Evolutionary conservation across 2,888 invertebrate species (phyloP), one percentile per base, ranked within the genome.

Genomic region (Sabatieria punctata): DNA sequence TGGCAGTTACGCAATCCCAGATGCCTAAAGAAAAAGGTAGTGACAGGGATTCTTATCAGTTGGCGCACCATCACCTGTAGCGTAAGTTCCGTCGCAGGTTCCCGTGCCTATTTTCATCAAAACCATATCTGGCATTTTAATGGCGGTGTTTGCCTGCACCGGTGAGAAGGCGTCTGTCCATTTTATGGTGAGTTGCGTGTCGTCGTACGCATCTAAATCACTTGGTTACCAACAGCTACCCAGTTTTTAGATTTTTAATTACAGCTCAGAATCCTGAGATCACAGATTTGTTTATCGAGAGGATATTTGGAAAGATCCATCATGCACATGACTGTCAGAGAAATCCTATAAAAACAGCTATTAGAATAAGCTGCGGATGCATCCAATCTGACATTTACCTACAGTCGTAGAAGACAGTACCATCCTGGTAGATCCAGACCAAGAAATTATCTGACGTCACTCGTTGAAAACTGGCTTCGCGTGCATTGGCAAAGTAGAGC

Each of bases 271-370:
- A 71, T 69, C 54, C 71, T 67, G 66, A 71, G 69, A 11, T 68
- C 66, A 58, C 71, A 72, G 1, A 66, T 60, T 55, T 72, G 71
- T 2, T 62, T 65, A 54, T 72, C 72, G 26, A 72, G 55, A 0
- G 72, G 72, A 50, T 71, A 72, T 52, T 69, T 71, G 8, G 69
- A 68, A n/a, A 72, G 63, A 50, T 73, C 71, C 73, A 73, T 73
- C 72, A 73, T 73, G 54, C 72, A 73, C 6, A 72, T 71, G 54
- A 73, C 73, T 1, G 67, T 68, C 42, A 73, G 55, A 50, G 70
- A 71, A 47, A 73, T 58, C 52, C 72, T 71, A 60, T n/a, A n/a
- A n/a, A n/a, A n/a, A n/a, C n/a, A n/a, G n/a, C n/a, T n/a, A n/a
- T n/a, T n/a, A n/a, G n/a, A n/a, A n/a, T n/a, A n/a, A n/a, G n/a